phyloP scores from a whole-genome alignment of 2,797 vertebrate species.

The Cynopterus sphinx region DNA sequence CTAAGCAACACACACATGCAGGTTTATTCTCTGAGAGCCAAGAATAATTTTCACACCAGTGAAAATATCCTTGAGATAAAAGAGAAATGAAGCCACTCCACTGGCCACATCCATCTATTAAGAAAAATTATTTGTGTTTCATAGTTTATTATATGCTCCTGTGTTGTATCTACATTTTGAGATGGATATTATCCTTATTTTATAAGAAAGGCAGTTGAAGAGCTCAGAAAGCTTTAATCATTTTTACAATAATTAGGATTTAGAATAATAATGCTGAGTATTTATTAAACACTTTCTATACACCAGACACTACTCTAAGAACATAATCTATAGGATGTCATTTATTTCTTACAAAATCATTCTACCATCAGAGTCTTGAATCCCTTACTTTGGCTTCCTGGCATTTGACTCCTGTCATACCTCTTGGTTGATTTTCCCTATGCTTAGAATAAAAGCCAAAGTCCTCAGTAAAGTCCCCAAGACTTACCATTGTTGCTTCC shows the following conservation, averaged over 20 bases:
- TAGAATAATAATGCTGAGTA: not conserved
- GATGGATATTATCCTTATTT: not conserved
- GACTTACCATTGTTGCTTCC: not conserved
- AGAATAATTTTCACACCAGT: not conserved
- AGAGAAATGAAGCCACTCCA: not conserved
- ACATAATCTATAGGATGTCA: not conserved
- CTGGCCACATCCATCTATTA: not conserved
- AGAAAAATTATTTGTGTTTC: not conserved
- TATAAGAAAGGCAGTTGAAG: not conserved
- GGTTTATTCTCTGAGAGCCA: not conserved
- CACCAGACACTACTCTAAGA: not conserved
- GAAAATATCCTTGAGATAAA: not conserved
- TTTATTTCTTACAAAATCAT: not conserved
- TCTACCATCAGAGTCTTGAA: not conserved
- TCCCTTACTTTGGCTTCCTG: not conserved
- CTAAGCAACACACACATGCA: not conserved
- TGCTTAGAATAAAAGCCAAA: not conserved
- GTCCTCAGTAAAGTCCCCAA: not conserved
- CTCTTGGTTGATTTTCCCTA: not conserved
- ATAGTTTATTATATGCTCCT: not conserved
- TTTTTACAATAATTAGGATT: not conserved
- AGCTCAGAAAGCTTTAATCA: not conserved
- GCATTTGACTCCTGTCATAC: not conserved
- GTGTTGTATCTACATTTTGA: not conserved
- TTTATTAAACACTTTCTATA: not conserved